Evolutionary conservation across 2,113 vertebrate genomes (phyloP).

Genomic region (Anolis sagrei): DNA sequence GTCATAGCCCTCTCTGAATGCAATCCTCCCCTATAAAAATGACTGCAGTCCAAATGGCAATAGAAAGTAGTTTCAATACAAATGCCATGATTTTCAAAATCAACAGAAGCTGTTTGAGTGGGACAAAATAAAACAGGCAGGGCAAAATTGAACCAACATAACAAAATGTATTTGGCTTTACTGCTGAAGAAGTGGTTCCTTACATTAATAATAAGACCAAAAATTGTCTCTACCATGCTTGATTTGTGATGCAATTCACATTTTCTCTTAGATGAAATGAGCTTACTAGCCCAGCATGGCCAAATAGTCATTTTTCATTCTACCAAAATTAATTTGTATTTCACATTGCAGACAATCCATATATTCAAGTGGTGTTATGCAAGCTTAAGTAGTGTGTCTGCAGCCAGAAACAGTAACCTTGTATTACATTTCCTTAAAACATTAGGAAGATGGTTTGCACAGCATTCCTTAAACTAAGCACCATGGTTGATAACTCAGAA

Average conservation of each 20-base stretch:
- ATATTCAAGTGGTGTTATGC: not conserved
- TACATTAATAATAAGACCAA: not conserved
- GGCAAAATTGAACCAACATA: not conserved
- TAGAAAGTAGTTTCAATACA: not conserved
- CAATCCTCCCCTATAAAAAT: not conserved
- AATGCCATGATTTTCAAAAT: not conserved
- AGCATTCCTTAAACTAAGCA: not conserved
- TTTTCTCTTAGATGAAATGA: not conserved
- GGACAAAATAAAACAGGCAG: not conserved
- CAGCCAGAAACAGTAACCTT: not conserved
- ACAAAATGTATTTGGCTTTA: not conserved
- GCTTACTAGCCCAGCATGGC: not conserved
- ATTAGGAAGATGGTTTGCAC: not conserved
- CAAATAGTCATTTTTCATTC: not conserved
- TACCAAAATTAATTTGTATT: conserved; percentile 8
- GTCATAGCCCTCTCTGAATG: not conserved
- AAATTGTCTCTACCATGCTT: not conserved
- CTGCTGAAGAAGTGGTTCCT: not conserved
- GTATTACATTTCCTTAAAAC: conserved; percentile 9
- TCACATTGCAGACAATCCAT: conserved; percentile 2
- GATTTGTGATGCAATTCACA: not conserved
- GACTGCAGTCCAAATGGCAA: not conserved
- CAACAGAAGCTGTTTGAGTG: not conserved
- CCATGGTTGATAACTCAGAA: not conserved
- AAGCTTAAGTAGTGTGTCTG: conserved; percentile 4